Percentiles rank a stretch among this genome's conserved stretches.
Conservation (phyloP, 2,888 invertebrate genomes). For the Callyntrura guangdongensis region DNA sequence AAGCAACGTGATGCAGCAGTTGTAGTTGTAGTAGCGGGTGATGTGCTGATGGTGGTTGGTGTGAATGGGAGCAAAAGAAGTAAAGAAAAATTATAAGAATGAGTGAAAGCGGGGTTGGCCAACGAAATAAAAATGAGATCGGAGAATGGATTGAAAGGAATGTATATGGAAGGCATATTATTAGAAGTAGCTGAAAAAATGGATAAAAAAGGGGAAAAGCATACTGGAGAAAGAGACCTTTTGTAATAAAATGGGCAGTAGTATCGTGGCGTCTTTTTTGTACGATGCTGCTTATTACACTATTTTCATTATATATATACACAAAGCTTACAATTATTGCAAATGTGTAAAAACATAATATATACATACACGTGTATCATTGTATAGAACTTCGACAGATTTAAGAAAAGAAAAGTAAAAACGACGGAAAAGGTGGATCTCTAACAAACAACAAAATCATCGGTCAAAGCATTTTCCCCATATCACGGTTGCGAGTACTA, state of each 20-base stretch:
- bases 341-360: no score
- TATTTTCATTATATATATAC: no score
- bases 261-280: not conserved
- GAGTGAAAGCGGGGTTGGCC: conserved; percentile 12
- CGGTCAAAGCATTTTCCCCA: no score
- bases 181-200: not conserved
- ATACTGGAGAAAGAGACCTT: not conserved
- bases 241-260: not conserved
- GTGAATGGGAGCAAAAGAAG: not conserved
- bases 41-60: not conserved
- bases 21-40: not conserved
- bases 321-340: no score
- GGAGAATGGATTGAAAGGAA: not conserved
- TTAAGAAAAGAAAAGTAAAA: no score
- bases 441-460: no score
- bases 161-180: not conserved
- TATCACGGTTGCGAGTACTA: no score
- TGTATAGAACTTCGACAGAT: no score
- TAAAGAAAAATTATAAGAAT: conserved; percentile 47
- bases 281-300: no score
- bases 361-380: no score
- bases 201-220: not conserved
- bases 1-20: not conserved
- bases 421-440: no score
- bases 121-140: not conserved